Conservation (phyloP, 2,113 vertebrate species). For the Chamaea fasciata region DNA sequence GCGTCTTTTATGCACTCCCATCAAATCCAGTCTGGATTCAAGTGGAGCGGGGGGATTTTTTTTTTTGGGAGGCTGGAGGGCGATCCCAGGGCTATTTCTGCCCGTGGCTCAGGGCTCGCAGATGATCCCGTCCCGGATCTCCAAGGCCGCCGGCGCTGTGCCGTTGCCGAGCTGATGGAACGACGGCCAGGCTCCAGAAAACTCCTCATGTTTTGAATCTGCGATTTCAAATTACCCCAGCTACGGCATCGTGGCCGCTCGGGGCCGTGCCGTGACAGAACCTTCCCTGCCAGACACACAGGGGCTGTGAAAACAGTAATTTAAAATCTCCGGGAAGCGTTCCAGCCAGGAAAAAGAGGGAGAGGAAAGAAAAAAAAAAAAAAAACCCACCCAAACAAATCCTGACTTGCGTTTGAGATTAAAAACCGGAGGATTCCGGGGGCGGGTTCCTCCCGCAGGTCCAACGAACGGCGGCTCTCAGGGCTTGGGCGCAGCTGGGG, state of each 20-base stretch:
- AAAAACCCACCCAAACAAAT: background rate
- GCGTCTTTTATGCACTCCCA: background rate
- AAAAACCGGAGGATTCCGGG: background rate
- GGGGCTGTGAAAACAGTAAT: background rate
- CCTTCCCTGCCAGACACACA: background rate
- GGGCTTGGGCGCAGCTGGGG: background rate
- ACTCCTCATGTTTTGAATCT: no score
- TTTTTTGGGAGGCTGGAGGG: background rate
- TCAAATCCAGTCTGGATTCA: background rate
- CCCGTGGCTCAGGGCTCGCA: background rate
- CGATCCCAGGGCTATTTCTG: background rate
- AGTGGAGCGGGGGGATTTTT: background rate
- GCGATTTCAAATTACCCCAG: background rate
- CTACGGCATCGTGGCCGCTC: background rate
- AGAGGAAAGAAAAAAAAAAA: background rate
- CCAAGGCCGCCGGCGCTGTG: accelerated
- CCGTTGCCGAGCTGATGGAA: background rate
- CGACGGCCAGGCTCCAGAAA: background rate
- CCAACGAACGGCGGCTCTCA: background rate
- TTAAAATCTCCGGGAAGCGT: background rate
- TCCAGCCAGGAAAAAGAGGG: background rate
- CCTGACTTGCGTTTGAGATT: background rate
- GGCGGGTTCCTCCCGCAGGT: background rate
- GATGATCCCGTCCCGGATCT: accelerated
- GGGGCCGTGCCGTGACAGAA: background rate